phyloP scores from a whole-genome alignment of 1,140 invertebrate genomes.

The Ooceraea biroi region DNA sequence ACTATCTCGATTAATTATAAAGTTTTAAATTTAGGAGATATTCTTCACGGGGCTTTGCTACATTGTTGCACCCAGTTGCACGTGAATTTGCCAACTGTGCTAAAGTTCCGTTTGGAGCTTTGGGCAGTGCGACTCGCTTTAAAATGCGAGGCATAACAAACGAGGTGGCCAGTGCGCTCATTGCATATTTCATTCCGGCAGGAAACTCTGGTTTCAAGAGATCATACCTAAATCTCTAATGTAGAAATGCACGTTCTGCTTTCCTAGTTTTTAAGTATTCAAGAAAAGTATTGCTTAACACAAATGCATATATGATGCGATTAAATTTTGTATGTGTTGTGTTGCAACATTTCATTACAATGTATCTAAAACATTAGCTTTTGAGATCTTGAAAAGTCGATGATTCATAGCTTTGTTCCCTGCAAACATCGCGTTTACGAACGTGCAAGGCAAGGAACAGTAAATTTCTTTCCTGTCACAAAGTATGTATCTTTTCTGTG shows the following conservation, averaged over 20 bases:
- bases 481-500: background rate
- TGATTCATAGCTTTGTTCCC: background rate
- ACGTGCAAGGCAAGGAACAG: background rate
- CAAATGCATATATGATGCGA: background rate
- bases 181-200: slow-evolving; percentile 43
- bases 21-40: slow-evolving; percentile 11
- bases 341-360: background rate
- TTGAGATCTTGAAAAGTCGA: background rate
- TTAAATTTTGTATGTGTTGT: background rate
- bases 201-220: slow-evolving; percentile 14
- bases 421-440: background rate
- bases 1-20: background rate
- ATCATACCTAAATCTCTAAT: slow-evolving; percentile 15
- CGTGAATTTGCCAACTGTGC: slow-evolving; percentile 30
- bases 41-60: background rate
- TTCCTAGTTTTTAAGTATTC: background rate
- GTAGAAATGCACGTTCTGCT: background rate
- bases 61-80: background rate
- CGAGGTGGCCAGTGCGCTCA: slow-evolving; percentile 31
- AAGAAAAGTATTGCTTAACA: background rate
- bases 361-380: background rate
- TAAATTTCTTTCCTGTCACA: slow-evolving; percentile 6
- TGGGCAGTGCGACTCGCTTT: slow-evolving; percentile 33
- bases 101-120: slow-evolving; percentile 31
- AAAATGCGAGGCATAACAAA: slow-evolving; percentile 51